A percentile compares a stretch with the other conserved stretches of the same genome.
Conservation (phyloP, 2,797 vertebrate species). For the Mastacembelus armatus region DNA sequence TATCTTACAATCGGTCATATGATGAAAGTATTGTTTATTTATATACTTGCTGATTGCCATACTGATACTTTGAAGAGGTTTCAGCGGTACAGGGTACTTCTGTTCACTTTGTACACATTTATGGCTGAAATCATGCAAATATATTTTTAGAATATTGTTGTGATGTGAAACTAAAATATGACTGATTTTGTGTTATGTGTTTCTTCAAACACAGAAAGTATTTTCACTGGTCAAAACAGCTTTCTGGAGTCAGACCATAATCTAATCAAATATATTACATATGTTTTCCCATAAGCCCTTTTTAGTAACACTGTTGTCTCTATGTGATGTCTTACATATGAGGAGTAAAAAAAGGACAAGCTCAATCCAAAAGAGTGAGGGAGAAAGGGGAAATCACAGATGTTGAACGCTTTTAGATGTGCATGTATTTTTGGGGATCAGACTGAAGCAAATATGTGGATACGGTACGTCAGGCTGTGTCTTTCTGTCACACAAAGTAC, state of each 20-base stretch:
- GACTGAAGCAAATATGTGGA: conserved; percentile 27
- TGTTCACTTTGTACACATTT: not conserved
- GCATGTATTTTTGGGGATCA: conserved; percentile 12
- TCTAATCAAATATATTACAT: not conserved
- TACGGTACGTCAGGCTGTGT: conserved; percentile 11
- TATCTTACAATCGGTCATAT: too few relatives aligned
- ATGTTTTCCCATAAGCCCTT: not conserved
- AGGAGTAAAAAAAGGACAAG: not conserved
- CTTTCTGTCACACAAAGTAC: conserved; percentile 20
- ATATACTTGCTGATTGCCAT: conserved; percentile 5
- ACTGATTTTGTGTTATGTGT: not conserved
- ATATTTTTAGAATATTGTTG: not conserved
- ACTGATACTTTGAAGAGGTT: conserved; percentile 8
- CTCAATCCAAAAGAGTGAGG: conserved; percentile 19
- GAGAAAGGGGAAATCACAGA: not conserved
- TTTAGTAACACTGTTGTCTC: not conserved
- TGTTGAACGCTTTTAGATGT: not conserved
- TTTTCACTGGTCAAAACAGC: not conserved
- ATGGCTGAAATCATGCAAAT: not conserved
- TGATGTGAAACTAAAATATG: not conserved
- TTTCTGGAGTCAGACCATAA: not conserved
- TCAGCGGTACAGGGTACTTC: not conserved
- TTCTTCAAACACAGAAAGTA: not conserved
- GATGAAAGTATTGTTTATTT: too few relatives aligned
- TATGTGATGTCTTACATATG: not conserved